Conservation (phyloP, 2,113 vertebrate genomes). For the Bufo gargarizans region DNA sequence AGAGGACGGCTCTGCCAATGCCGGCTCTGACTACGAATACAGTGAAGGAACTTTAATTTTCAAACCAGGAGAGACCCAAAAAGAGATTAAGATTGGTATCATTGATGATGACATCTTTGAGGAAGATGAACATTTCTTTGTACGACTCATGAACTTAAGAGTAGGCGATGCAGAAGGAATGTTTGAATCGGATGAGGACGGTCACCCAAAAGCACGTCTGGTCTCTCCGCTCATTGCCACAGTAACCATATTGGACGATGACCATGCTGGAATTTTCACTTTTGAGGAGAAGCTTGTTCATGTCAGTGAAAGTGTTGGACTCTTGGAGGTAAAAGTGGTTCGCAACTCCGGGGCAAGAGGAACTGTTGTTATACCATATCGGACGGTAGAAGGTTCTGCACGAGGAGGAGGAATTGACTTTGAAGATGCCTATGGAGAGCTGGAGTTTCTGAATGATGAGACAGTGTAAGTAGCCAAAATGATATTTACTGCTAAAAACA, state of each 20-base stretch:
- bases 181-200: slow-evolving; percentile 87
- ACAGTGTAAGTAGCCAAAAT: slow-evolving; percentile 81
- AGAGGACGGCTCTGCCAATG: slow-evolving; percentile 93
- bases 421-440: slow-evolving; percentile 86
- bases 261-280: slow-evolving; percentile 95
- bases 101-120: slow-evolving; percentile 98
- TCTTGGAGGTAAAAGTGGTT: slow-evolving; percentile 88
- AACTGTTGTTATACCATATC: slow-evolving; percentile 90
- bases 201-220: slow-evolving; percentile 80
- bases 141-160: slow-evolving; percentile 89
- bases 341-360: slow-evolving; percentile 91
- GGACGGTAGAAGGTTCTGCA: slow-evolving; percentile 84
- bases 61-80: slow-evolving; percentile 76
- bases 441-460: slow-evolving; percentile 92
- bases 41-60: slow-evolving; percentile 77
- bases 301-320: slow-evolving; percentile 92
- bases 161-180: slow-evolving; percentile 91
- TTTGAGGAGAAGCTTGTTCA: slow-evolving; percentile 84
- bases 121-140: slow-evolving; percentile 97
- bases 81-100: slow-evolving; percentile 86
- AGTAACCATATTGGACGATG: slow-evolving; percentile 94
- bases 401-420: slow-evolving; percentile 85
- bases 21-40: slow-evolving; percentile 92
- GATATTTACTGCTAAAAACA: not conserved
- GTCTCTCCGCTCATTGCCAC: slow-evolving; percentile 86